Conservation (phyloP, 2,113 vertebrate genomes). For the Ciconia boyciana region DNA sequence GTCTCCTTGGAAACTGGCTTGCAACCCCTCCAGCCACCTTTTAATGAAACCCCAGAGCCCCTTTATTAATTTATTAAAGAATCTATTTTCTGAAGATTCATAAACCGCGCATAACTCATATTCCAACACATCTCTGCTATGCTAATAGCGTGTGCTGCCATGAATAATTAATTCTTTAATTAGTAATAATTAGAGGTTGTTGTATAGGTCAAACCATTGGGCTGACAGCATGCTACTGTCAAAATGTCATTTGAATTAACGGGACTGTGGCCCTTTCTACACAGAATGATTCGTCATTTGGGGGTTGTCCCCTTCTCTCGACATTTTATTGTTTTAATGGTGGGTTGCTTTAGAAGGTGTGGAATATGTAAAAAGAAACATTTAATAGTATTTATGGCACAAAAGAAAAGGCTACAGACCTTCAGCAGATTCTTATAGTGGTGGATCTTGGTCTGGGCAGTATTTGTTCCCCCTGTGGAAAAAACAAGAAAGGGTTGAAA, state of each 20-base stretch:
- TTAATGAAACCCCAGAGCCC: conserved; percentile 95
- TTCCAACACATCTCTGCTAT: conserved; percentile 82
- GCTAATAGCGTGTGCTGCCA: conserved; percentile 76
- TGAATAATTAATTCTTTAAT: conserved; percentile 92
- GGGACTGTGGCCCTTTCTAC: conserved; percentile 26
- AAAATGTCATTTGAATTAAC: conserved; percentile 76
- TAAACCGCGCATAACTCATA: conserved; percentile 83
- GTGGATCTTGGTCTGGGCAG: neutral
- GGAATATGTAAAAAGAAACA: conserved; percentile 3
- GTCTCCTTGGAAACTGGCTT: conserved; percentile 89
- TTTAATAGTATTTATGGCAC: conserved; percentile 14
- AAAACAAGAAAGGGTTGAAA: neutral
- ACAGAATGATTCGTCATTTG: neutral
- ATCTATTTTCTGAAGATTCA: conserved; percentile 90
- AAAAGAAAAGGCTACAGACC: neutral
- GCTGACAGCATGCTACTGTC: conserved; percentile 75
- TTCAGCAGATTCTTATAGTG: neutral
- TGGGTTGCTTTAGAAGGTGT: neutral
- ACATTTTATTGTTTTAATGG: neutral
- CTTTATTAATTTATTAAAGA: conserved; percentile 92
- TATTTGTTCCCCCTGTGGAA: neutral
- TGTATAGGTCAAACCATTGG: conserved; percentile 82
- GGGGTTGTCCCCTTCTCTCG: neutral
- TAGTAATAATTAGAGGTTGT: conserved; percentile 86
- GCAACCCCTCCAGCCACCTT: conserved; percentile 92